Percentiles rank a stretch among this genome's conserved stretches.
phyloP scores from a whole-genome alignment of 2,113 vertebrate species.

The Tiliqua scincoides region DNA sequence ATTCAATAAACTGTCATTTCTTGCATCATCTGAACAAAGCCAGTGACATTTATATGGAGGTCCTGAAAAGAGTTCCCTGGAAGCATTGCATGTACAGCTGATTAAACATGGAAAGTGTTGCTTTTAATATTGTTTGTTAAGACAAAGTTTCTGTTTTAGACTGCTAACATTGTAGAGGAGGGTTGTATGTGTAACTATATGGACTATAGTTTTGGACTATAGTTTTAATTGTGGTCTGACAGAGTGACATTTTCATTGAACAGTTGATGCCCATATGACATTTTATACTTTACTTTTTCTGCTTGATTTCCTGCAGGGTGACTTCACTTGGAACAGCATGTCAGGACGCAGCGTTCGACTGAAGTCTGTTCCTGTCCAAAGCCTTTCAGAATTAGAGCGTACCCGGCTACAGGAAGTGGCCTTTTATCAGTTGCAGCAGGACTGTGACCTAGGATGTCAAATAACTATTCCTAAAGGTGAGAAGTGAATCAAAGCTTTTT shows the following conservation, averaged over 20 bases:
- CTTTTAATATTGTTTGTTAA: neutral
- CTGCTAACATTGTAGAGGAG: neutral
- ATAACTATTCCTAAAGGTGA: constrained; percentile 98
- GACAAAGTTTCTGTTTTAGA: neutral
- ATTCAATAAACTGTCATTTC: no score
- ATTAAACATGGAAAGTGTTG: accelerated
- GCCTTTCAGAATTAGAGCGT: constrained; percentile 94
- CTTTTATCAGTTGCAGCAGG: constrained; percentile 89
- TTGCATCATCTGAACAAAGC: no score
- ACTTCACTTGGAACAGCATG: constrained; percentile 96
- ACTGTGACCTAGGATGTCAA: constrained; percentile 92
- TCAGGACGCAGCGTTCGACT: constrained; percentile 88
- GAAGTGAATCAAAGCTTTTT: constrained; percentile 22
- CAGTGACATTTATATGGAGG: neutral
- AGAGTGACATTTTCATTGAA: constrained; percentile 49
- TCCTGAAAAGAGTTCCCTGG: neutral
- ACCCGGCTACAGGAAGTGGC: constrained; percentile 95
- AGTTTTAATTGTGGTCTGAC: constrained; percentile 31
- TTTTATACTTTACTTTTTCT: constrained; percentile 66
- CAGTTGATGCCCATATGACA: constrained; percentile 29
- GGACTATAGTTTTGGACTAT: no score
- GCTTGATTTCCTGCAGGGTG: constrained; percentile 82
- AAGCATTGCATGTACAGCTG: neutral
- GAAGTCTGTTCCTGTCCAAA: constrained; percentile 92
- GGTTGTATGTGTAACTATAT: no score